Base-by-base conservation (phyloP, 2,797 vertebrate species). In the Scolopax bukidnonensis region DNA sequence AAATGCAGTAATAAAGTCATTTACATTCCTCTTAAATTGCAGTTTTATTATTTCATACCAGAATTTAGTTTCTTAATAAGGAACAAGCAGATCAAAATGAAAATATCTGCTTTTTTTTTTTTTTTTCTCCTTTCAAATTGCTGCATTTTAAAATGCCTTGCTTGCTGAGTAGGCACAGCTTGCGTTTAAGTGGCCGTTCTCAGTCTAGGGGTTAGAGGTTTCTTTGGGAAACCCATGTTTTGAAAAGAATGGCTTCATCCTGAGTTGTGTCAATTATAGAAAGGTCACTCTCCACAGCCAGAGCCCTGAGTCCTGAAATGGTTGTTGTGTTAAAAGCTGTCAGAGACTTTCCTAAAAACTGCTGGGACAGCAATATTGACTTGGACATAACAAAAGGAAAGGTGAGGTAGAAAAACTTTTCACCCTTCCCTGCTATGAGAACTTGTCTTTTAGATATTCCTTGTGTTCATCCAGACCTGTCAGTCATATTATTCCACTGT, bases 291-390 rank as follows among this genome's bases (percentile, higher is more conserved):
- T 96, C 82, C 91, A 83, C 94, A 95, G 93, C 90, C 87, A 94
- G 95, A 94, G 93, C 78, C 87, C 57, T 24, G 69, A 95, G 90
- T 38, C 89, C 92, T 96, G 92, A 96, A 97, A 95, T 50, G 89
- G 88, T 84, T 96, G 95, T 92, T 97, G 95, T 97, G 94, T 82
- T 96, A 96, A 97, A 97, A 97, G 96, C 96, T 96, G 95, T 93
- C 94, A 93, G 93, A 95, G 84, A 63, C 90, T 90, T 91, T 96
- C 95, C 91, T 95, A 93, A 96, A 97, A 97, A 96, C 69, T 96
- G 96, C 94, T 95, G n/a, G 82, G 65, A 93, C 93, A 84, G 94
- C 96, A 96, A 77, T 95, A 96, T 93, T 90, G 96, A 71, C 94
- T 51, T 57, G 63, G 89, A 95, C 87, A 83, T 90, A 94, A 89